Conservation (phyloP, 2,797 vertebrate species). For the Petrocephalus sullivani region DNA sequence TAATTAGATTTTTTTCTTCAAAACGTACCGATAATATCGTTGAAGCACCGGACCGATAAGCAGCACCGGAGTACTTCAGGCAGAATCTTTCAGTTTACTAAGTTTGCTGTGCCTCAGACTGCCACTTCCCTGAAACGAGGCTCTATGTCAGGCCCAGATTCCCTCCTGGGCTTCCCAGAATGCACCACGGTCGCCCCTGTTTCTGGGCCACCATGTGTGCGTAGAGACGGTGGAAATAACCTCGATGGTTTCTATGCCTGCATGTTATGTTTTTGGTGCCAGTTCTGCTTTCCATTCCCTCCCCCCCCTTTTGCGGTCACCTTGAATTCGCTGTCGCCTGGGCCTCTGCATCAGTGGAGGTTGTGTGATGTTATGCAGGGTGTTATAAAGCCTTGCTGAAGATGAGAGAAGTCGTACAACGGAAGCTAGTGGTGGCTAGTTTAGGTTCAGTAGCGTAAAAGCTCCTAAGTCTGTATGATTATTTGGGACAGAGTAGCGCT, state of each 20-base stretch:
- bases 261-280: not conserved
- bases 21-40: too few species aligned
- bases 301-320: not conserved
- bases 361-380: not conserved
- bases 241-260: not conserved
- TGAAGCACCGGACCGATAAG: too few species aligned
- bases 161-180: not conserved
- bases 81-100: not conserved
- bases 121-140: not conserved
- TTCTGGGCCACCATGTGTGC: not conserved
- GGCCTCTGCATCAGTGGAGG: not conserved
- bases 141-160: not conserved
- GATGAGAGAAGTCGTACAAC: not conserved
- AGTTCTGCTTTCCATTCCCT: not conserved
- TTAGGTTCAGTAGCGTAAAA: not conserved
- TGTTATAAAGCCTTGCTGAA: not conserved
- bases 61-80: not conserved
- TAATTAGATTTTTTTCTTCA: too few species aligned
- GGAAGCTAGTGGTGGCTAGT: not conserved
- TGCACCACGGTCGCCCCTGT: not conserved
- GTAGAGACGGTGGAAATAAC: not conserved
- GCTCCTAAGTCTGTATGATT: not conserved
- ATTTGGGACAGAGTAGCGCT: not conserved
- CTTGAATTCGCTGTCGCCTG: not conserved
- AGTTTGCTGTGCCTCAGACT: not conserved